phyloP scores from a whole-genome alignment of 2,888 invertebrate species.

The Nowickia ferox region DNA sequence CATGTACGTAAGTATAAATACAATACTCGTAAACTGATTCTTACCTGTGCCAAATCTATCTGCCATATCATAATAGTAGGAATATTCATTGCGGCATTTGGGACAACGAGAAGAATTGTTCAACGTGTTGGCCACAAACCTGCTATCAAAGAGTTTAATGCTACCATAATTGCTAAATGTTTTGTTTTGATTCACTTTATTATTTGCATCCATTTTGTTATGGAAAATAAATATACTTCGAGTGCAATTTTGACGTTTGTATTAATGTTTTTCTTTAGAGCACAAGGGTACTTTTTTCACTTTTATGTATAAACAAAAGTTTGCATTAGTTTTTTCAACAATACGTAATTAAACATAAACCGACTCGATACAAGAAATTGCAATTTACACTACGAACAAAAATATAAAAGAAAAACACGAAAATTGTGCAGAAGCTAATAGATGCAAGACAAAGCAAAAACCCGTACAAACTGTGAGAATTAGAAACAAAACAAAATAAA shows the following conservation, averaged over 20 bases:
- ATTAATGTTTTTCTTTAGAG: background rate
- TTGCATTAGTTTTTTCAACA: background rate
- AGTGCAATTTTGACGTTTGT: background rate
- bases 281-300: background rate
- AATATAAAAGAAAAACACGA: background rate
- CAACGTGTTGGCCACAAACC: constrained; percentile 77
- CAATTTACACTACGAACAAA: background rate
- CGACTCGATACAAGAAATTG: background rate
- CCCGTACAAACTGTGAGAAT: background rate
- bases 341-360: background rate
- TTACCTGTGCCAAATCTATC: constrained; percentile 58
- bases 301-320: background rate
- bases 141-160: constrained; percentile 77
- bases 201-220: constrained; percentile 2
- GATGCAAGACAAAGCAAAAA: background rate
- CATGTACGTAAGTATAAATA: background rate
- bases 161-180: constrained; percentile 53
- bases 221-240: background rate
- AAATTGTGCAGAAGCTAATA: no score
- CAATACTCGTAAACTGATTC: background rate
- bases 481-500: background rate
- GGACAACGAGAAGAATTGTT: constrained; percentile 76
- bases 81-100: constrained; percentile 77
- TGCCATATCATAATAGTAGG: constrained; percentile 52
- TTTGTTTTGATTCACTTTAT: constrained; percentile 21